Conservation (phyloP, 2,888 invertebrate genomes). For the Toxonevra muliebris region DNA sequence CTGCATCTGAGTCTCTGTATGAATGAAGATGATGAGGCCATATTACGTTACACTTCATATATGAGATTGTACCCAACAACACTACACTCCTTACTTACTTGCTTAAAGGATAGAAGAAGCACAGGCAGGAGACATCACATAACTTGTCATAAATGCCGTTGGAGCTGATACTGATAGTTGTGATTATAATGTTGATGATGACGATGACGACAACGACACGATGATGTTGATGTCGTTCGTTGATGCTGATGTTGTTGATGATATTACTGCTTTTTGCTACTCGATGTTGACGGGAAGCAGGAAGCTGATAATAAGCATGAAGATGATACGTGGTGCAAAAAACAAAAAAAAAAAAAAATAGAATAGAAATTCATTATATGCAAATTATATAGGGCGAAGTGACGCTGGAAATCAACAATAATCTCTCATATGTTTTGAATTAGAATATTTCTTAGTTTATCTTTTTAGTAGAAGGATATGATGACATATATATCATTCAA, state of each 20-base stretch:
- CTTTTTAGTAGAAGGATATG: too few relatives aligned
- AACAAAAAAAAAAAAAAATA: too few relatives aligned
- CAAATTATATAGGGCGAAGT: too few relatives aligned
- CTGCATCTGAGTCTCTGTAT: constrained; percentile 20
- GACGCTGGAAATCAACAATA: too few relatives aligned
- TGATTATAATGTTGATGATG: constrained; percentile 34
- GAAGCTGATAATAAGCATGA: too few relatives aligned
- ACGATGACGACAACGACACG: constrained; percentile 13
- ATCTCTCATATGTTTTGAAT: too few relatives aligned
- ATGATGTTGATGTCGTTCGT: background rate
- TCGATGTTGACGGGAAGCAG: constrained; percentile 11
- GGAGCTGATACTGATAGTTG: constrained; percentile 38
- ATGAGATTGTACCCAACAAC: too few relatives aligned
- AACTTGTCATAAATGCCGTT: constrained; percentile 38
- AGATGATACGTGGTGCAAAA: too few relatives aligned
- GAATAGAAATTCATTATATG: too few relatives aligned
- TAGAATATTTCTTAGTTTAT: too few relatives aligned
- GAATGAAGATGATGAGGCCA: constrained; percentile 24
- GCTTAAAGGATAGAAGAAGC: constrained; percentile 7
- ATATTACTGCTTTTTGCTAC: background rate
- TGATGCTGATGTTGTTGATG: constrained; percentile 16
- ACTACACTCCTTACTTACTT: background rate
- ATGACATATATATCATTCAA: too few relatives aligned
- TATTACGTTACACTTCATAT: constrained; percentile 29
- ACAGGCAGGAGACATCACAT: constrained; percentile 31